Base-by-base conservation (phyloP, 2,113 vertebrate species). In the Hydrolagus affinis region DNA sequence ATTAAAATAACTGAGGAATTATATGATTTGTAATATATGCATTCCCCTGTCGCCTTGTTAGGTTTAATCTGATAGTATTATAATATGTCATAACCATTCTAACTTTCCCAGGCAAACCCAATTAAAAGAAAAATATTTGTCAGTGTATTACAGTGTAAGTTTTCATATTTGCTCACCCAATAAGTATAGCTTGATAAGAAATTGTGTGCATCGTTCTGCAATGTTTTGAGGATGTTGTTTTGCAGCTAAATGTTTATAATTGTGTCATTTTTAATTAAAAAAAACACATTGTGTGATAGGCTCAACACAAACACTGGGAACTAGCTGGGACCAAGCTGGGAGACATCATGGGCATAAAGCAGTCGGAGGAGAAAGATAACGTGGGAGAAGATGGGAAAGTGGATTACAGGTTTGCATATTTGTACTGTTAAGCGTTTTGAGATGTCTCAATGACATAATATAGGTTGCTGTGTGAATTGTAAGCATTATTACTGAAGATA, bases 231-330 rank as follows among this genome's bases (percentile, higher is more conserved):
- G 59, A 66, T 28, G 15, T 15, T 83, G 62, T 30, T 14, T 66
- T 30, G 19, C 3, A 10, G 9, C 60, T 32, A 66, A 66, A 28
- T 28, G 59, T 80, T 28, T 32, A 21, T 25, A 77, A 30, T 28
- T 32, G 32, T 3, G 56, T 72, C 10, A 23, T 75, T 75, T 66
- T 66, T 83, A 83, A 68, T 60, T 66, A 15, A 44, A 14, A 21
- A 19, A 32, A 66, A 44, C 44, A 44, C 44, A 66, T 66, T 66
- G 8, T 83, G 9, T 83, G 14, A 85, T 86, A 99, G 98, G 97
- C 98, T 87, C 98, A 99, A 85, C 97, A 99, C 89, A 99, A 98
- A 90, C 98, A 99, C 89, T 99, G 98, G 98, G 98, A 99, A 89
- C 87, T 99, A 89, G 98, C 98, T 77, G 98, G 98, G 85, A 99